phyloP scores from a whole-genome alignment of 2,797 vertebrate species.

The Alcedo atthis region DNA sequence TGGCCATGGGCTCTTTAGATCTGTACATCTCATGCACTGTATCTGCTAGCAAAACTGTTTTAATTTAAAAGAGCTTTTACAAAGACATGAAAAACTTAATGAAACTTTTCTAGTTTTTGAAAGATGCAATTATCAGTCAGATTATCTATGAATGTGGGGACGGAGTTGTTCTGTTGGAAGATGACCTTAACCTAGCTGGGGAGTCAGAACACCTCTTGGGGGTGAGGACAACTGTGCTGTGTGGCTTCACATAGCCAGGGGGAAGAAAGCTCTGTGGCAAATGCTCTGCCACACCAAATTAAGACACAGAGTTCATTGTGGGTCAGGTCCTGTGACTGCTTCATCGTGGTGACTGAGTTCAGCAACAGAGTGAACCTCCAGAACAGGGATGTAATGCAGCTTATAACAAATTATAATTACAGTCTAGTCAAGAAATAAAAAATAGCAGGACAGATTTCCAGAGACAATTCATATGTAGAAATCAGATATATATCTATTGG shows the following conservation, averaged over 20 bases:
- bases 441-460: not conserved
- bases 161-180: not conserved
- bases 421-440: not conserved
- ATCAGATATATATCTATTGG: not conserved
- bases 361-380: not conserved
- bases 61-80: not conserved
- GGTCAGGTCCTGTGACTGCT: not conserved
- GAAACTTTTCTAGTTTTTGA: not conserved
- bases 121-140: not conserved
- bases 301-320: not conserved
- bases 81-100: not conserved
- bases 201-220: not conserved
- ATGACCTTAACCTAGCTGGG: not conserved
- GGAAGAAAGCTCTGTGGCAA: not conserved
- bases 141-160: not conserved
- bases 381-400: not conserved
- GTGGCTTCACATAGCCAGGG: not conserved
- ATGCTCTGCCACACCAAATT: not conserved
- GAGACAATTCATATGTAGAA: not conserved
- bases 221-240: not conserved
- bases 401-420: not conserved
- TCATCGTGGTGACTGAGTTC: not conserved
- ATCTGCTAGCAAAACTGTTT: not conserved
- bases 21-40: not conserved
- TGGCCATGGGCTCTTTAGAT: not conserved